A percentile compares a stretch with the other conserved stretches of the same genome.
Evolutionary conservation across 2,113 vertebrate genomes (phyloP).

Genomic region (Terrapene triunguis): DNA sequence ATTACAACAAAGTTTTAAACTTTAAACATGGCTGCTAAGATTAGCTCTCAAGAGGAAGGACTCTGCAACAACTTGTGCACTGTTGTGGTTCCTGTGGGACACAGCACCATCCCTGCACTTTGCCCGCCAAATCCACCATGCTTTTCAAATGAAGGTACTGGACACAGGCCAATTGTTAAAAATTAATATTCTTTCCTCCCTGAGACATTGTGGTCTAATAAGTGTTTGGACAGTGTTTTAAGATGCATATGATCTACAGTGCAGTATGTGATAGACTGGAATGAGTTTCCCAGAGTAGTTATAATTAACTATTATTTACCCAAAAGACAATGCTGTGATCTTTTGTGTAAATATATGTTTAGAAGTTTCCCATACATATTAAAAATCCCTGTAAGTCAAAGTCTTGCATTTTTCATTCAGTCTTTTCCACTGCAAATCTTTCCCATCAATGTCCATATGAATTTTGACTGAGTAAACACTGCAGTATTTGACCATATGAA

Average conservation of each 20-base stretch:
- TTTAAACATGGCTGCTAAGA: not conserved
- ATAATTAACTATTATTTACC: conserved; percentile 11
- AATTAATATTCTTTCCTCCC: not conserved
- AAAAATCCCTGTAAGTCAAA: not conserved
- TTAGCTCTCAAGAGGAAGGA: not conserved
- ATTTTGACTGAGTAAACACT: not conserved
- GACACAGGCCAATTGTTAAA: rapidly evolving
- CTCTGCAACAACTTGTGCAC: not conserved
- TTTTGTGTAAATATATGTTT: not conserved
- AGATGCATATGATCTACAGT: not conserved
- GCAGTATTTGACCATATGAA: not conserved
- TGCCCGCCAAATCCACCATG: not conserved
- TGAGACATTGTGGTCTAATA: not conserved
- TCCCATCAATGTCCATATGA: not conserved
- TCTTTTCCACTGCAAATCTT: not conserved
- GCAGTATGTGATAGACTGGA: not conserved
- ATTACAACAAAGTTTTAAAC: not conserved
- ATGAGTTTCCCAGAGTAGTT: not conserved
- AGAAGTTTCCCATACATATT: not conserved
- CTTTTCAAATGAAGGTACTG: not conserved
- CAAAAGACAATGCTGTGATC: not conserved
- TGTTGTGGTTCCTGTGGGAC: not conserved
- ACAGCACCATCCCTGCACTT: not conserved
- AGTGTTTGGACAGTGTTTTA: not conserved
- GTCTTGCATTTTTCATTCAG: not conserved